Evolutionary conservation across 2,797 vertebrate species (phyloP).

Genomic region (Eutrigla gurnardus): DNA sequence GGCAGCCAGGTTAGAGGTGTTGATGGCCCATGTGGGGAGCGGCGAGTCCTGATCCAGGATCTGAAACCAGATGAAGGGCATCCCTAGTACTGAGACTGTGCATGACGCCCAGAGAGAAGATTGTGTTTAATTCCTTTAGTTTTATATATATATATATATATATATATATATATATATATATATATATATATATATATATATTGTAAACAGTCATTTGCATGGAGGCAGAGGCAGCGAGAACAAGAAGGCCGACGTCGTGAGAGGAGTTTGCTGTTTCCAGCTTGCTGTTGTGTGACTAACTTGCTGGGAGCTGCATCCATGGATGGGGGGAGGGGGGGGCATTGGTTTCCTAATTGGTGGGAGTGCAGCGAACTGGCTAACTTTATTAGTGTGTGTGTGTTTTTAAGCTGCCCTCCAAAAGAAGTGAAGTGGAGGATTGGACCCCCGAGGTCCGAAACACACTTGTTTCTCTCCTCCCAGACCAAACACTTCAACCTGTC

Average conservation of each 20-base stretch:
- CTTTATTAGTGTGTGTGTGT: conserved; percentile 42
- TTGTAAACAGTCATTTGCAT: neutral
- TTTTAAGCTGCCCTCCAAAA: conserved; percentile 32
- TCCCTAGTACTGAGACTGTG: too few species aligned
- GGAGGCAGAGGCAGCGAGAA: conserved; percentile 7
- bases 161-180: too few species aligned
- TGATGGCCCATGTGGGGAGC: neutral
- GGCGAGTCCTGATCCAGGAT: neutral
- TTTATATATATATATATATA: too few species aligned
- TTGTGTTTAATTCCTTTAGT: neutral
- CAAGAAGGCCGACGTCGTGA: neutral
- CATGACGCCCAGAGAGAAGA: too few species aligned
- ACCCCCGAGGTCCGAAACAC: conserved; percentile 29
- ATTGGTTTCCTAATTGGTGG: conserved; percentile 65
- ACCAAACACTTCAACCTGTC: conserved; percentile 23
- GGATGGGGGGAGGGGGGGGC: conserved; percentile 45
- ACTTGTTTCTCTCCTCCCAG: neutral
- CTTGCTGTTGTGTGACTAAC: conserved; percentile 62
- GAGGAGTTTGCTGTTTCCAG: conserved; percentile 14
- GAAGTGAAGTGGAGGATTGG: conserved; percentile 43
- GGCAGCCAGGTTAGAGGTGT: neutral
- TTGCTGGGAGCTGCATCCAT: conserved; percentile 49
- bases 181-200: too few species aligned
- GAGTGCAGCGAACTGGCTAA: conserved; percentile 53
- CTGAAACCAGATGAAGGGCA: neutral